These are phyloP conservation scores for Drosophila teissieri DNA, from an alignment of 1,140 invertebrate species.

Conservation along the genomic window DNA sequence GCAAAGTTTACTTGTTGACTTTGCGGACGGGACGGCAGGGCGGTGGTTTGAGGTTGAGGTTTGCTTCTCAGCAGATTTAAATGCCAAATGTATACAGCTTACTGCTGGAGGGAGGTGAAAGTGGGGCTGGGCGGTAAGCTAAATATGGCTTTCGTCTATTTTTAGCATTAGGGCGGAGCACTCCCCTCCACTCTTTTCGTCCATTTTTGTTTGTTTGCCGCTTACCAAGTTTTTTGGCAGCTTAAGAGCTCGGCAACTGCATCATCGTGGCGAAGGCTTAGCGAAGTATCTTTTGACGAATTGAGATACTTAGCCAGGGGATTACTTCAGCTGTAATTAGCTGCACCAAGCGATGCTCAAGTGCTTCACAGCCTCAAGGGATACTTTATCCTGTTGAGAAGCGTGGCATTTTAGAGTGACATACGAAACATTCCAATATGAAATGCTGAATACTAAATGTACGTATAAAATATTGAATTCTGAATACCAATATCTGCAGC, in stretches of 20 bases:
- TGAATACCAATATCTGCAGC: no score
- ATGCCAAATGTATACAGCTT: conserved; percentile 51
- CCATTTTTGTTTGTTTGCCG: conserved; percentile 43
- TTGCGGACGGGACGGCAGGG: conserved; percentile 22
- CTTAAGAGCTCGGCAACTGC: conserved; percentile 51
- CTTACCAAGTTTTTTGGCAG: conserved; percentile 62
- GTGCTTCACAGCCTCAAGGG: background rate
- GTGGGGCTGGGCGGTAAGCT: conserved; percentile 17
- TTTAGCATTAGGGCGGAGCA: conserved; percentile 29
- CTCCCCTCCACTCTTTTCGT: conserved; percentile 17
- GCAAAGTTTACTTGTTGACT: conserved; percentile 73
- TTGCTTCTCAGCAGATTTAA: conserved; percentile 39
- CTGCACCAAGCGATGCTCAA: conserved; percentile 12
- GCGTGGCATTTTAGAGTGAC: no score
- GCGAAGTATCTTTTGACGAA: conserved; percentile 65
- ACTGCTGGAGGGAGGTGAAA: conserved; percentile 9
- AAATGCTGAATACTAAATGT: no score
- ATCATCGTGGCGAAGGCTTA: conserved; percentile 55
- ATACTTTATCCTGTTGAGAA: background rate
- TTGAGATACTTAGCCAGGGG: conserved; percentile 52
- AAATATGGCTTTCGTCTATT: conserved; percentile 40
- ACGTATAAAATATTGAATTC: no score
- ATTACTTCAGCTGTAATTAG: conserved; percentile 68
- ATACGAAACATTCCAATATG: no score
- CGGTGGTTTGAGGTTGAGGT: conserved; percentile 28